These are phyloP conservation scores for Zeugodacus cucurbitae DNA, from an alignment of 1,140 invertebrate species.

Conservation along the genomic window DNA sequence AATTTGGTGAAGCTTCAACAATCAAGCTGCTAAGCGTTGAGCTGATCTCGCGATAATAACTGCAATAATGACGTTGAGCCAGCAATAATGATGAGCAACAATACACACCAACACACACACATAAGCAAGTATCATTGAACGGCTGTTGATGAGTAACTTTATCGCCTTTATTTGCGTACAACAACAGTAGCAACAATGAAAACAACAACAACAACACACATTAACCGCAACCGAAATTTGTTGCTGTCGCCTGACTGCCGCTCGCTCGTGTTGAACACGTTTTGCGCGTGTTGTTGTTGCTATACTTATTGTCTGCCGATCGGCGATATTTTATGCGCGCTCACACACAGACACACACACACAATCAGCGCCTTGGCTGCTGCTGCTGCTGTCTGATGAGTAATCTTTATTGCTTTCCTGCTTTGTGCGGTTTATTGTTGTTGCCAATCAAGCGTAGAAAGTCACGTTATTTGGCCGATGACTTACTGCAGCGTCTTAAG, in stretches of 20 bases:
- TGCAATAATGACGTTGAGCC: conserved; percentile 27
- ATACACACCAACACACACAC: no score
- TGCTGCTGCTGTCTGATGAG: conserved; percentile 5
- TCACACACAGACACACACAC: neutral
- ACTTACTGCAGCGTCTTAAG: neutral
- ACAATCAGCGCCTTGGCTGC: neutral
- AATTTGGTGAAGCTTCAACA: conserved; percentile 4
- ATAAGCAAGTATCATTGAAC: neutral
- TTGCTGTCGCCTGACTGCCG: neutral
- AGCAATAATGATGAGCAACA: neutral
- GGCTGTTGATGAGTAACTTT: neutral
- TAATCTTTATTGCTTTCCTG: conserved; percentile 21
- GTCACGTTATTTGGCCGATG: conserved; percentile 32
- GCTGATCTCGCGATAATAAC: conserved; percentile 14
- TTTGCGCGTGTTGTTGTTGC: neutral
- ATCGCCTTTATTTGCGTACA: neutral
- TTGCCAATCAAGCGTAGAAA: conserved; percentile 33
- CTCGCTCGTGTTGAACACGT: conserved; percentile 23
- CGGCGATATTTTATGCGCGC: neutral
- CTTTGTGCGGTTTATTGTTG: conserved; percentile 10
- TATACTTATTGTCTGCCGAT: neutral
- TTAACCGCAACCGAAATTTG: neutral
- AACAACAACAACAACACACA: neutral
- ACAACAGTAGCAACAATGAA: neutral
- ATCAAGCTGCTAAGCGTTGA: neutral